phyloP scores from a whole-genome alignment of 2,888 invertebrate genomes.

The Notodonta ziczac region DNA sequence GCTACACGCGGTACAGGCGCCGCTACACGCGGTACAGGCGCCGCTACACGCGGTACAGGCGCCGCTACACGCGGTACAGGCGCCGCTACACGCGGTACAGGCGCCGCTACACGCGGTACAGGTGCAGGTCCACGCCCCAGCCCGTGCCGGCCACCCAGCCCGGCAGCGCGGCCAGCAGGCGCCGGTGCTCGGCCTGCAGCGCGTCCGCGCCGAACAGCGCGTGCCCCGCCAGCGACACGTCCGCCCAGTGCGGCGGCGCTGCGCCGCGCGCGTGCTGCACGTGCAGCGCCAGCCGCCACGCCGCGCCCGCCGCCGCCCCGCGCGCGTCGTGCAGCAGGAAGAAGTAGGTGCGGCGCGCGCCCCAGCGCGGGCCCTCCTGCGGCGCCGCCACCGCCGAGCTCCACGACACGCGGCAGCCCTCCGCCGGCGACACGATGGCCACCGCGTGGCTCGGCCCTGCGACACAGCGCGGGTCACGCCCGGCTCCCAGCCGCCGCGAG shows the following conservation, averaged over 20 bases:
- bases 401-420: slow-evolving; percentile 85
- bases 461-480: slow-evolving; percentile 2
- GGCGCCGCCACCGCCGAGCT: slow-evolving; percentile 93
- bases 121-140: slow-evolving; percentile 89
- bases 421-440: slow-evolving; percentile 56
- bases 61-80: slow-evolving; percentile 69
- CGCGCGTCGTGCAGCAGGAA: slow-evolving; percentile 2
- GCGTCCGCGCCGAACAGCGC: slow-evolving; percentile 80
- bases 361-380: slow-evolving; percentile 47
- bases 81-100: slow-evolving; percentile 85
- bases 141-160: slow-evolving; percentile 87
- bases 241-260: slow-evolving; percentile 10
- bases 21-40: slow-evolving; percentile 78
- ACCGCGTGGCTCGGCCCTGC: slow-evolving; percentile 5
- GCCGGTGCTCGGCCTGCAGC: slow-evolving; percentile 76
- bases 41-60: slow-evolving; percentile 84
- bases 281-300: slow-evolving; percentile 7
- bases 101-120: slow-evolving; percentile 63
- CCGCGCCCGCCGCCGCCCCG: background rate
- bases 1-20: slow-evolving; percentile 80
- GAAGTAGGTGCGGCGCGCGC: background rate
- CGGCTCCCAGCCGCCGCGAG: background rate
- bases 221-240: slow-evolving; percentile 85
- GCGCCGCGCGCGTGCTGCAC: background rate
- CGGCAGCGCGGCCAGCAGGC: slow-evolving; percentile 85